Conservation (phyloP, 2,888 invertebrate species). For the Pollenia griseotomentosa region DNA sequence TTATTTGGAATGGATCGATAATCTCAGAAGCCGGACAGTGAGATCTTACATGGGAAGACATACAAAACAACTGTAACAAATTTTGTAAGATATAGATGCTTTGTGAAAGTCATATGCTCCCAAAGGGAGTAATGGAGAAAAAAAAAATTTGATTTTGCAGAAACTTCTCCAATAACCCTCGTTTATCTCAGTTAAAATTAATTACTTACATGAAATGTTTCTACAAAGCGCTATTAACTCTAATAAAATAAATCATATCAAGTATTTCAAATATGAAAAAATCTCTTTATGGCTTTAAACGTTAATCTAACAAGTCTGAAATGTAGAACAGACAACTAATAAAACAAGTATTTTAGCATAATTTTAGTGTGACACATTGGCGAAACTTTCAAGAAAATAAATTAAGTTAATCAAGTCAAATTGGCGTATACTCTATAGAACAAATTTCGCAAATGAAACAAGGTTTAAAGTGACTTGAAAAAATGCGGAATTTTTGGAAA, state of each 20-base stretch:
- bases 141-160: neutral
- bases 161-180: neutral
- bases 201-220: neutral
- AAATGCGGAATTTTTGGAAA: no score
- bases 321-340: slow-evolving; percentile 17
- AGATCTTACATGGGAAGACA: no score
- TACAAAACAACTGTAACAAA: no score
- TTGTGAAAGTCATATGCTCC: no score
- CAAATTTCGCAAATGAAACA: neutral
- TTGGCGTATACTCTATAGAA: neutral
- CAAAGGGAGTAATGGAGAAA: no score
- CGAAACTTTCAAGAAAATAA: neutral
- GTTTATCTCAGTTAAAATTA: neutral
- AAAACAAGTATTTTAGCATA: slow-evolving; percentile 37
- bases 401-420: neutral
- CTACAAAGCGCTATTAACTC: slow-evolving; percentile 18
- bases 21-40: no score
- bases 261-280: slow-evolving; percentile 20
- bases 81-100: no score
- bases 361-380: slow-evolving; percentile 15
- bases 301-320: slow-evolving; percentile 9
- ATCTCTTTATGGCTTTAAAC: slow-evolving; percentile 8
- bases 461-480: no score
- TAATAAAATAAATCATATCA: slow-evolving; percentile 9
- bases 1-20: no score